These are phyloP conservation scores for Macquaria ambigua DNA, from an alignment of 2,113 vertebrate species.

Conservation along the genomic window DNA sequence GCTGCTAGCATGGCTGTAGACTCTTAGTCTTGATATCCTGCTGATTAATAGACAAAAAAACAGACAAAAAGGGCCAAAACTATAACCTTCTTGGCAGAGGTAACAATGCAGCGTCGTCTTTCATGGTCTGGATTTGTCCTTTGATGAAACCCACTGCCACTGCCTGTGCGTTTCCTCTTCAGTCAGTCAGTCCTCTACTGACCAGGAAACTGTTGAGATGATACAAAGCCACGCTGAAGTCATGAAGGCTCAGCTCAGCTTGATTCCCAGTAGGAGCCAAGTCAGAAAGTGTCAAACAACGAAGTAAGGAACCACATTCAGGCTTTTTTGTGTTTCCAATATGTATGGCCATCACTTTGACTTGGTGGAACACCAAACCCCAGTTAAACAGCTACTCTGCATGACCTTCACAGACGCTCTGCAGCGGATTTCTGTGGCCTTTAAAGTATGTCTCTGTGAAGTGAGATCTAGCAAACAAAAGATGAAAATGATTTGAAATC, in stretches of 20 bases:
- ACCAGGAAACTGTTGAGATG: constrained; percentile 42
- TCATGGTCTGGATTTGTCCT: constrained; percentile 55
- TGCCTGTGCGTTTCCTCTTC: neutral
- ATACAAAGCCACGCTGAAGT: constrained; percentile 15
- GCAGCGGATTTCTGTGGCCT: constrained; percentile 23
- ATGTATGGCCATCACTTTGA: constrained; percentile 26
- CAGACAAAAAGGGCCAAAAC: neutral
- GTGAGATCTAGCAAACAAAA: constrained; percentile 14
- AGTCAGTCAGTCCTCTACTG: neutral
- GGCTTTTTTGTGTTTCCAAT: constrained; percentile 30
- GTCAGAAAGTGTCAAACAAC: constrained; percentile 45
- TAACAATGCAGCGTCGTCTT: constrained; percentile 20
- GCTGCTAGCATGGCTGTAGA: neutral
- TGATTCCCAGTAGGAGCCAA: constrained; percentile 18
- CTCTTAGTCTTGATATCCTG: neutral
- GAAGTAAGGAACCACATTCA: constrained; percentile 30
- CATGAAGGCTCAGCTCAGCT: constrained; percentile 16
- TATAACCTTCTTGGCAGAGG: neutral
- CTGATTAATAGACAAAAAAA: constrained; percentile 5
- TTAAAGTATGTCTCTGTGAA: constrained; percentile 23
- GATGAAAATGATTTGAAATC: constrained; percentile 6
- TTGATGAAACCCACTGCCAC: constrained; percentile 34
- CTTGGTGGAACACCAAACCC: constrained; percentile 47
- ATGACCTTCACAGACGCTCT: constrained; percentile 19
- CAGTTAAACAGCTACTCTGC: constrained; percentile 10